Conservation (phyloP, 2,797 vertebrate genomes). For the Darevskia nairensis region DNA sequence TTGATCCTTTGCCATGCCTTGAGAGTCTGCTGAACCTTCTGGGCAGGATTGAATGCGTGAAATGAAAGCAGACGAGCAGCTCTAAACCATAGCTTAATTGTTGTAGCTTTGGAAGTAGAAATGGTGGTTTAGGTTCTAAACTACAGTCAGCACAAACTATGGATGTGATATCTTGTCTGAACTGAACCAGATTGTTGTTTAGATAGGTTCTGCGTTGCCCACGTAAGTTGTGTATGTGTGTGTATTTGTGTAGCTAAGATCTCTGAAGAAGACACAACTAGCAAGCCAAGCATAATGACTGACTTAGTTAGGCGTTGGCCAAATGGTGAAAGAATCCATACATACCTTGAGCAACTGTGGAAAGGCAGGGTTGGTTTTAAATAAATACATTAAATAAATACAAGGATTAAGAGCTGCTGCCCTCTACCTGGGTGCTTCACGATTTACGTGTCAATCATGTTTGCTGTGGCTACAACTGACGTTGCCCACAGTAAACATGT, state of each 20-base stretch:
- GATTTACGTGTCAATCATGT: neutral
- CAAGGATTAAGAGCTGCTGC: neutral
- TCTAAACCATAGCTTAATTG: neutral
- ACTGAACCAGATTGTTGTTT: neutral
- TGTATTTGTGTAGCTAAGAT: conserved; percentile 22
- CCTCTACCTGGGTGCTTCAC: neutral
- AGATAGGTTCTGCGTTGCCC: neutral
- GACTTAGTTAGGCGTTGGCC: neutral
- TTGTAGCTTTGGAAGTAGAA: neutral
- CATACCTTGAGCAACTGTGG: neutral
- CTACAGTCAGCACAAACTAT: neutral
- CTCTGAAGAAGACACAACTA: neutral
- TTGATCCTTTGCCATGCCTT: neutral
- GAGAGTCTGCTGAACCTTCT: neutral
- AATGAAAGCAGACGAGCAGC: neutral
- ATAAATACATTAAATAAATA: neutral
- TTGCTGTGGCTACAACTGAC: neutral
- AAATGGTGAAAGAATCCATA: neutral
- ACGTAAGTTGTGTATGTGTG: neutral
- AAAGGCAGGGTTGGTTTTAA: neutral
- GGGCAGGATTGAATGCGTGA: neutral
- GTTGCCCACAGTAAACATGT: neutral
- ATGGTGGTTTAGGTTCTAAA: neutral
- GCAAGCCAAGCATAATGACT: neutral
- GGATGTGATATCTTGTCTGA: neutral